A percentile compares a stretch with the other conserved stretches of the same genome.
Conservation (phyloP, 2,888 invertebrate species). For the Papilio demoleus region DNA sequence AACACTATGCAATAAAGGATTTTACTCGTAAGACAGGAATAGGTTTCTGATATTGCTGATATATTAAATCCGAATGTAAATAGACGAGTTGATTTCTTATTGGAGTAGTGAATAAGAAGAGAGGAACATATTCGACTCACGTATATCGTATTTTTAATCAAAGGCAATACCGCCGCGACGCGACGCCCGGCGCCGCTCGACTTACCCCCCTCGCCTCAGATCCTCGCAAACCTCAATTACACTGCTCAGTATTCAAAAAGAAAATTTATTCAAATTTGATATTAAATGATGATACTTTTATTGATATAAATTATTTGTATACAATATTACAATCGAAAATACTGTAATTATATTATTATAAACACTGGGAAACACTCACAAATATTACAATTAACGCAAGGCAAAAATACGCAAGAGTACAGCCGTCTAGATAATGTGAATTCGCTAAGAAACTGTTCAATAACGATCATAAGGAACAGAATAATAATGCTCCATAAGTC, state of each 20-base stretch:
- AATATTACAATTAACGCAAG: no score
- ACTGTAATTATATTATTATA: no score
- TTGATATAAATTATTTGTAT: background rate
- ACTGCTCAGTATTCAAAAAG: background rate
- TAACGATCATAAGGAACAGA: no score
- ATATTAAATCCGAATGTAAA: constrained; percentile 12
- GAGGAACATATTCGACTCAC: constrained; percentile 22
- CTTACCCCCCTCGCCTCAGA: background rate
- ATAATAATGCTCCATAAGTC: no score
- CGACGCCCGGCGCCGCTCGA: constrained; percentile 11
- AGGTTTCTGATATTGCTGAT: no score
- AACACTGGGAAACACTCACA: no score
- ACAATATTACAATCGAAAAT: background rate
- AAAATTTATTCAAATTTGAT: background rate
- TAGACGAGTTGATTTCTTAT: constrained; percentile 11
- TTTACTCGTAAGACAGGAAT: no score
- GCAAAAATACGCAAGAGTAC: no score
- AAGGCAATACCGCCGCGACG: constrained; percentile 23
- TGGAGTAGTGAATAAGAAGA: constrained; percentile 18
- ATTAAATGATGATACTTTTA: background rate
- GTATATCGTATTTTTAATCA: constrained; percentile 34
- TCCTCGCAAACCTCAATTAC: constrained; percentile 2
- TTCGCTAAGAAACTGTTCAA: no score
- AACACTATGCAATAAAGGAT: no score
- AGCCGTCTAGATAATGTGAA: no score